Percentiles rank a stretch among this genome's conserved stretches.
Evolutionary conservation across 2,888 invertebrate genomes (phyloP).

Genomic region (Nudaria mundana): DNA sequence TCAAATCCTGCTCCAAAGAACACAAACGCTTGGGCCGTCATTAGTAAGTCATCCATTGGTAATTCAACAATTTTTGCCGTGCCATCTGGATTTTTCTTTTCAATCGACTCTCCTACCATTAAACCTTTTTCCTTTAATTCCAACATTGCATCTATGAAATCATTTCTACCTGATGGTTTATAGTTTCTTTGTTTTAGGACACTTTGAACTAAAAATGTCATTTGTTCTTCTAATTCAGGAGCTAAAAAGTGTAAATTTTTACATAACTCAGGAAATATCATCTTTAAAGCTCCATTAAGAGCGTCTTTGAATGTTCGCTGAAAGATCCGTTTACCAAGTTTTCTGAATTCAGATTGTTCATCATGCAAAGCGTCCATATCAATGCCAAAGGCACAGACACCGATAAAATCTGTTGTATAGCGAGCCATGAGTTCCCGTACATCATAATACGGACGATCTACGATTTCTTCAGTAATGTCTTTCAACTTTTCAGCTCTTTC

Average conservation of each 20-base stretch:
- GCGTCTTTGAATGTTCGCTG: constrained; percentile 51
- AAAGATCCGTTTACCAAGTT: constrained; percentile 63
- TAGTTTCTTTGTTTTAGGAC: constrained; percentile 56
- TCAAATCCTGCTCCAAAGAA: constrained; percentile 78
- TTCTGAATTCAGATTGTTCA: constrained; percentile 63
- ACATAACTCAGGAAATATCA: constrained; percentile 57
- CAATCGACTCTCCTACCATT: constrained; percentile 61
- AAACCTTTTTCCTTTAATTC: constrained; percentile 61
- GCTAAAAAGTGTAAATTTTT: constrained; percentile 53
- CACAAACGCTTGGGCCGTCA: constrained; percentile 68
- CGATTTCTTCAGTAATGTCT: constrained; percentile 49
- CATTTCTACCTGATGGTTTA: constrained; percentile 60
- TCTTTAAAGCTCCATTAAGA: constrained; percentile 47
- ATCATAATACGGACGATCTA: constrained; percentile 51
- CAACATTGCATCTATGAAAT: constrained; percentile 66
- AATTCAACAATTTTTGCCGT: constrained; percentile 51
- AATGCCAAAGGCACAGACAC: constrained; percentile 68
- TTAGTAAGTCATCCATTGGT: constrained; percentile 54
- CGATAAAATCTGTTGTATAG: constrained; percentile 70
- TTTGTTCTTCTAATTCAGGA: constrained; percentile 51
- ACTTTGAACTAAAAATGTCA: constrained; percentile 48
- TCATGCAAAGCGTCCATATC: constrained; percentile 59
- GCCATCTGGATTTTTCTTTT: constrained; percentile 52
- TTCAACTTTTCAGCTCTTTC: constrained; percentile 62
- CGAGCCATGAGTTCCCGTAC: constrained; percentile 68